Conservation (phyloP, 2,888 invertebrate species). For the Dermolepida albohirtum region DNA sequence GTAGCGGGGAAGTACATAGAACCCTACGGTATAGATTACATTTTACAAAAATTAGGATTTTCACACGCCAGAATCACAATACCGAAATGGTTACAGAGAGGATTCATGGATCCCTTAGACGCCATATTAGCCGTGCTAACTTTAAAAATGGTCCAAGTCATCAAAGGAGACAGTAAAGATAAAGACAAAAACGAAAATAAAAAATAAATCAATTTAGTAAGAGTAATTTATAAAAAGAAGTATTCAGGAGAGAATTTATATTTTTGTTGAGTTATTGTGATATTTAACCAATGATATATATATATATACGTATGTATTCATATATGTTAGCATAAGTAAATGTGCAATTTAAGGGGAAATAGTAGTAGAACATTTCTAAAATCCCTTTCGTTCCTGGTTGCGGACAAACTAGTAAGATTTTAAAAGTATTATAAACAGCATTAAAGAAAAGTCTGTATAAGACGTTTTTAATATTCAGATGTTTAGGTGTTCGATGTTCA, state of each 20-base stretch:
- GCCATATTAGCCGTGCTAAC: constrained; percentile 87
- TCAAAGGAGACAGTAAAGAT: constrained; percentile 58
- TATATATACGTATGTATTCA: neutral
- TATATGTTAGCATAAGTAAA: constrained; percentile 14
- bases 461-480: no score
- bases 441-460: no score
- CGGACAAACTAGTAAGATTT: no score
- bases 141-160: constrained; percentile 73
- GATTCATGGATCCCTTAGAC: constrained; percentile 97
- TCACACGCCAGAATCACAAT: constrained; percentile 98
- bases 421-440: no score
- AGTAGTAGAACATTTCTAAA: neutral
- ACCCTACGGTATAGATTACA: constrained; percentile 98
- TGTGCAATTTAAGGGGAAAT: constrained; percentile 1
- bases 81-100: constrained; percentile 99
- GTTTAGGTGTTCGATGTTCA: no score
- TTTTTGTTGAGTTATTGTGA: constrained; percentile 15
- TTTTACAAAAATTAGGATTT: constrained; percentile 96
- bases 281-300: constrained; percentile 31
- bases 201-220: constrained; percentile 5
- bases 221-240: neutral
- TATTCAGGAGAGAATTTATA: neutral
- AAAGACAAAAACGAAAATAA: constrained; percentile 39
- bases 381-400: no score
- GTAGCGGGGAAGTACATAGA: constrained; percentile 90